Conservation (phyloP, 2,797 vertebrate species). For the Gallinago solitaria region DNA sequence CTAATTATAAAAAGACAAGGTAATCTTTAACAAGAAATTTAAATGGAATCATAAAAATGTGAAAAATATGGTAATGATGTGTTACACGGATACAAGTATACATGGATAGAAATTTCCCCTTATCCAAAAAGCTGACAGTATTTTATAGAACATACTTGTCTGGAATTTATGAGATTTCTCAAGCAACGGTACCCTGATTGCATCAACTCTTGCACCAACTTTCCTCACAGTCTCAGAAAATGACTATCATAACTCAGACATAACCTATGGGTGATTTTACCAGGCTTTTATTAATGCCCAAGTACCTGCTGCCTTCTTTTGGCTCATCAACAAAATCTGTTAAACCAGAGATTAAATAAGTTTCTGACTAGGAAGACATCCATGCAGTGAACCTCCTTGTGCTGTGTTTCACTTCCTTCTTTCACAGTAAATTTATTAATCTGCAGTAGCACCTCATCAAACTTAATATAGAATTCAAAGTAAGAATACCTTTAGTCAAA, state of each 20-base stretch:
- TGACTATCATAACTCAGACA: no score
- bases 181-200: neutral
- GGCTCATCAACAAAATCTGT: neutral
- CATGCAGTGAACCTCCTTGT: neutral
- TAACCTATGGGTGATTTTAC: neutral
- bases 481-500: neutral
- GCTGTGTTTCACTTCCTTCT: neutral
- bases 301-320: neutral
- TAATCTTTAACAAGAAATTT: neutral
- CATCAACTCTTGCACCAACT: neutral
- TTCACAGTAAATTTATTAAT: neutral
- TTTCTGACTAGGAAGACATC: neutral
- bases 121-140: neutral
- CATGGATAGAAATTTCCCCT: neutral
- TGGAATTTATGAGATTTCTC: neutral
- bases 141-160: neutral
- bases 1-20: neutral
- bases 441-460: neutral
- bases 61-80: neutral
- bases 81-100: neutral
- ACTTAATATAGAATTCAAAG: neutral
- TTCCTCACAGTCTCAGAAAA: neutral
- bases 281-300: neutral
- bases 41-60: neutral
- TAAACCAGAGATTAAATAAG: neutral